Percentiles rank a stretch among this genome's conserved stretches.
Evolutionary conservation across 2,888 invertebrate species (phyloP).

Genomic region (Sphaerophoria taeniata): DNA sequence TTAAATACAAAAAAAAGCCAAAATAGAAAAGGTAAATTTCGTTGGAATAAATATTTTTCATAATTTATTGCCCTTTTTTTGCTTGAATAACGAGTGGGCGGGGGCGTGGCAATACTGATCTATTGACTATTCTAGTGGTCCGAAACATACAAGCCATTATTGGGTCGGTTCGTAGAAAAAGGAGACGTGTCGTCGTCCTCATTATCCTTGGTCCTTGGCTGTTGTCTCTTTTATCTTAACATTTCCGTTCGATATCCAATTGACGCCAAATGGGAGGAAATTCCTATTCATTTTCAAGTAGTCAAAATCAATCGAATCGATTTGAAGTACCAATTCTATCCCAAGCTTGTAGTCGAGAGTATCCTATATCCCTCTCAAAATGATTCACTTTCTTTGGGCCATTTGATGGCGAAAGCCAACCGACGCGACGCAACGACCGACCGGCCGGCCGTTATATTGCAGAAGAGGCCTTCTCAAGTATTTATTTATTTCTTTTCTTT

Average conservation of each 20-base stretch:
- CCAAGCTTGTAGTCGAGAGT: conserved; percentile 29
- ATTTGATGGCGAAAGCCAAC: conserved; percentile 1
- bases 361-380: conserved; percentile 36
- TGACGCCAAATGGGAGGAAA: conserved; percentile 18
- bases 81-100: not conserved
- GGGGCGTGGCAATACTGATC: conserved; percentile 43
- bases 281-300: conserved; percentile 54
- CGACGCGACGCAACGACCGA: too few relatives aligned
- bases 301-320: conserved; percentile 61
- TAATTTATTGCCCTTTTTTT: conserved; percentile 62
- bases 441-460: not conserved
- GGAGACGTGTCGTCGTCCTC: not conserved
- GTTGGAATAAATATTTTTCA: conserved; percentile 68
- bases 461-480: conserved; percentile 54
- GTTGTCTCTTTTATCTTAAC: conserved; percentile 14
- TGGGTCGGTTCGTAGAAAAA: not conserved
- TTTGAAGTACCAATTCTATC: conserved; percentile 61
- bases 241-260: not conserved
- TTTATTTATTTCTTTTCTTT: conserved; percentile 45
- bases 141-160: conserved; percentile 34
- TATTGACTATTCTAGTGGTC: conserved; percentile 54
- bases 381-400: conserved; percentile 57
- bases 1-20: not conserved
- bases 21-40: conserved; percentile 49
- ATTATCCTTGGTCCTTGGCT: not conserved